Evolutionary conservation across 35 echinoderm and acorn worm genomes (phyloP), one percentile per base, ranked within the genome.

Genomic region (Holothuria glaberrima): DNA sequence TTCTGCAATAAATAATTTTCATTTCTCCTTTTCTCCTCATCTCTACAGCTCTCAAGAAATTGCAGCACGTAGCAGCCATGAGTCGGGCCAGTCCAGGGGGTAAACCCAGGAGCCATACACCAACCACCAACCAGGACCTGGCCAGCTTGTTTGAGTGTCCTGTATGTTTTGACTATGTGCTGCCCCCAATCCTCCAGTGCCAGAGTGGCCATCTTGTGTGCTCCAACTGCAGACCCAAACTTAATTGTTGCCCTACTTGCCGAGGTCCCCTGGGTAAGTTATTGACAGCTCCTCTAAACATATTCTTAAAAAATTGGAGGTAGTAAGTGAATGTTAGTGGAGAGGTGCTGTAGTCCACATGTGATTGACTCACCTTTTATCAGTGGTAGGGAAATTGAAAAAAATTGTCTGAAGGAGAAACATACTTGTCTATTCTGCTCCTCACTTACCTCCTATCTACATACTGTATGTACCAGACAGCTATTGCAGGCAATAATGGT

Each of bases 131-230:
- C 71, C 95, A 98, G 75, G 95, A 98, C 48, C 88, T 98, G 33
- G 95, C 95, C 12, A 94, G 95, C 83, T 82, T 98, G 52, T 98
- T 98, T 92, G 95, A 98, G 81, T 98, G 95, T 75, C 95, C 95
- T 26, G 95, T 98, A 28, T 98, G 95, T 57, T 98, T 98, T 73
- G 95, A 98, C 84, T 98, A 98, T 94, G 95, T 98, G 19, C 90
- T 98, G 57, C 95, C 95, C 59, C 95, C 95, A 28, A 98, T 98
- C 48, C 90, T 98, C 12, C 95, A 98, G 88, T 98, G 95, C 87
- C 95, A 98, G 95, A 94, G 92, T 59, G 95, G 95, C 28, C 95
- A 98, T 89, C 71, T 98, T 56, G 95, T 98, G 58, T 98, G 95
- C 82, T 94, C 95, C 12, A 94, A 80, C 64, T 98, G 95, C 61